These are phyloP conservation scores for Sylvia borin DNA, from an alignment of 2,797 vertebrate genomes.

Conservation along the genomic window DNA sequence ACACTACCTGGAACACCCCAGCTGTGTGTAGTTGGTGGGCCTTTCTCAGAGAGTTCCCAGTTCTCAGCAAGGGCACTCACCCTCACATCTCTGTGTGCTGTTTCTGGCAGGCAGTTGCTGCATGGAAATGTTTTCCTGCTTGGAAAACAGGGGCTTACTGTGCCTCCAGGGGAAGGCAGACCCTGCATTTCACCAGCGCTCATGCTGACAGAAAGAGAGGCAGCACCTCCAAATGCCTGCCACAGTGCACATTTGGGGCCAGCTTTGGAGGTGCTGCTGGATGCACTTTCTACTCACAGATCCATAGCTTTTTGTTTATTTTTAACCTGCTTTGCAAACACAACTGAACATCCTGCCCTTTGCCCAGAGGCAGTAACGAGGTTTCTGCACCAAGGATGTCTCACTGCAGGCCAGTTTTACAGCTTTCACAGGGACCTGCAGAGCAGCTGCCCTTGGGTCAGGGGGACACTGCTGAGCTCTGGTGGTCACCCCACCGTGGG, in stretches of 20 bases:
- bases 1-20: background rate
- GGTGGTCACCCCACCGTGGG: background rate
- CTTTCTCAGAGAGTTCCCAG: background rate
- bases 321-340: background rate
- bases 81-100: rapidly evolving
- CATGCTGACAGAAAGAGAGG: background rate
- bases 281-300: background rate
- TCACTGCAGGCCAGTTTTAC: background rate
- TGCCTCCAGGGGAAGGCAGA: background rate
- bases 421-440: background rate
- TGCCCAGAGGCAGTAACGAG: rapidly evolving
- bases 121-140: background rate
- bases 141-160: background rate
- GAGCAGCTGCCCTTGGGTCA: background rate
- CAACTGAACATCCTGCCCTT: background rate
- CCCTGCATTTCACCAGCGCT: rapidly evolving
- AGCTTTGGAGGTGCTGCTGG: background rate
- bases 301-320: background rate
- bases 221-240: background rate
- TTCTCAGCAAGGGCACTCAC: background rate
- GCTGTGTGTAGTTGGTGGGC: rapidly evolving
- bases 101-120: background rate
- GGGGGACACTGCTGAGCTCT: background rate
- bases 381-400: background rate
- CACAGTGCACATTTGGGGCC: rapidly evolving